Conservation (phyloP, 2,888 invertebrate genomes). For the Mythimna albipuncta region DNA sequence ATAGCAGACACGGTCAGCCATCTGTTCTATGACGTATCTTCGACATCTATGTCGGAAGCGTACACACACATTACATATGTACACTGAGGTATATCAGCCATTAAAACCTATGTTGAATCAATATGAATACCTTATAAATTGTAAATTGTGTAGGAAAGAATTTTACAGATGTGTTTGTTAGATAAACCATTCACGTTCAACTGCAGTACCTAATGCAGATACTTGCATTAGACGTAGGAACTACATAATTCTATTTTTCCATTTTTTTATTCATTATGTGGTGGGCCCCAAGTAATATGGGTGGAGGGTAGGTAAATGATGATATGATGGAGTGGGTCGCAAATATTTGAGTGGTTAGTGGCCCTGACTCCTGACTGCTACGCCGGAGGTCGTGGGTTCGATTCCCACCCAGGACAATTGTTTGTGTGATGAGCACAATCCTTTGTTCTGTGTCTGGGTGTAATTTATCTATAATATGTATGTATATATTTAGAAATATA, state of each 20-base stretch:
- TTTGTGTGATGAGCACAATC: no score
- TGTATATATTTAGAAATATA: no score
- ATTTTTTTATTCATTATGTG: no score
- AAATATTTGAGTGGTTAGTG: no score
- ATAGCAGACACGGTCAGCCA: background rate
- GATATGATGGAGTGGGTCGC: no score
- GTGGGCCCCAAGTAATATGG: no score
- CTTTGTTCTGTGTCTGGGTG: no score
- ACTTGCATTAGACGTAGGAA: background rate
- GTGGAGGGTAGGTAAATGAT: no score
- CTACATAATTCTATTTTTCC: background rate
- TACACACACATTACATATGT: background rate
- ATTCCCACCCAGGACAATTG: no score
- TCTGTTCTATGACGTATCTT: constrained; percentile 14
- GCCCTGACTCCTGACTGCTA: no score
- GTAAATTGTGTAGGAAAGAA: background rate
- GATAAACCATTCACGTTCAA: background rate
- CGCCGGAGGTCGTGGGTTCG: no score
- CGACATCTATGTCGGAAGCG: constrained; percentile 15
- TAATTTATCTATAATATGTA: no score
- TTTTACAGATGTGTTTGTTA: constrained; percentile 17
- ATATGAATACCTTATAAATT: constrained; percentile 22
- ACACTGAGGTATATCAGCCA: background rate
- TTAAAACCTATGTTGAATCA: constrained; percentile 12
- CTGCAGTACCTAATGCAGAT: constrained; percentile 1